Conservation (phyloP, 2,797 vertebrate genomes). For the Pogoniulus pusillus region DNA sequence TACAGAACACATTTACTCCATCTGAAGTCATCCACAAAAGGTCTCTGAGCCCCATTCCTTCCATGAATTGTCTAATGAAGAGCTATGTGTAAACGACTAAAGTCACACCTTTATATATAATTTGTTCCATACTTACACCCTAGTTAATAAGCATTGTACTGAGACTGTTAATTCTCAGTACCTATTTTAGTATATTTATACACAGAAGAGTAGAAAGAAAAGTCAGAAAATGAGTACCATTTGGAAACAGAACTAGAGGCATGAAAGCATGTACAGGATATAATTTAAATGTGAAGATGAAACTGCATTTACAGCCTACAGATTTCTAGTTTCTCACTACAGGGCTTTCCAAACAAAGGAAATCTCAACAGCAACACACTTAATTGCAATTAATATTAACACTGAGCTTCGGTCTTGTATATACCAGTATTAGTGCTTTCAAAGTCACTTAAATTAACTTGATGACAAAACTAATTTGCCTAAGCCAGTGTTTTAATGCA, state of each 20-base stretch:
- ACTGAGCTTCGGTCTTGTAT: background rate
- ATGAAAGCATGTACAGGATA: background rate
- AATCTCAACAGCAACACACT: background rate
- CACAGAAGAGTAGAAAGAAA: background rate
- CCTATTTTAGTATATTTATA: background rate
- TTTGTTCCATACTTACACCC: background rate
- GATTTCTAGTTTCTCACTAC: background rate
- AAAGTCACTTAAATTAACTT: background rate
- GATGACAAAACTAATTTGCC: background rate
- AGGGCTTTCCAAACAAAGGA: background rate
- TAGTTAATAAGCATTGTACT: background rate
- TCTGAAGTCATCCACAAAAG: background rate
- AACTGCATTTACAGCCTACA: background rate
- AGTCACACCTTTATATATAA: background rate
- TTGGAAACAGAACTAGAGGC: background rate
- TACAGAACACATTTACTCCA: background rate
- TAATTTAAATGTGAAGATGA: background rate
- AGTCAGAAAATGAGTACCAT: background rate
- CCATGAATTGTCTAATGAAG: background rate
- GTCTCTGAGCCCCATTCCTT: background rate
- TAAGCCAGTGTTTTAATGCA: background rate
- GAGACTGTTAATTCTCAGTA: conserved; percentile 29
- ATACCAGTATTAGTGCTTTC: background rate
- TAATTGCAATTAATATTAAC: background rate
- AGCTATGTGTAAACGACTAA: background rate